Conservation (phyloP, 2,888 invertebrate genomes). For the Bruchidius siliquastri region DNA sequence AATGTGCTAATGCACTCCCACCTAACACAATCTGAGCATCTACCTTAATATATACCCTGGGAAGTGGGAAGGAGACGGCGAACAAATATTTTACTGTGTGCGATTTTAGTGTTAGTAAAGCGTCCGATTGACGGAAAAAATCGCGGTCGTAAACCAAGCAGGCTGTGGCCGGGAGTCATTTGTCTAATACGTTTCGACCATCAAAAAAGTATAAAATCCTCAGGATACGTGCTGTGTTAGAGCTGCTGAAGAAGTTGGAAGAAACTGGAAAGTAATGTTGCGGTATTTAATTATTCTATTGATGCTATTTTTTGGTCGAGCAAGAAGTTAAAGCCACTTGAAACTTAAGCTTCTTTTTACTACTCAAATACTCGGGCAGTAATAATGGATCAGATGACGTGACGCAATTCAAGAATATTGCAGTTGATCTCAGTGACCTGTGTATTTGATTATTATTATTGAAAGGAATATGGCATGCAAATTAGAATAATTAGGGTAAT, state of each 20-base stretch:
- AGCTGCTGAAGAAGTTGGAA: not conserved
- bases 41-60: not conserved
- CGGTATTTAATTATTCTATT: not conserved
- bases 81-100: conserved; percentile 34
- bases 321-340: too few relatives aligned
- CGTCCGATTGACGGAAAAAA: conserved; percentile 43
- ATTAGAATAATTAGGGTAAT: too few relatives aligned
- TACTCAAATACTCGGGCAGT: too few relatives aligned
- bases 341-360: too few relatives aligned
- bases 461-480: too few relatives aligned
- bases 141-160: conserved; percentile 36
- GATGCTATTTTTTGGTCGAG: too few relatives aligned
- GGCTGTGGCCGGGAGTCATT: conserved; percentile 34
- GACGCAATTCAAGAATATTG: too few relatives aligned
- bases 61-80: not conserved
- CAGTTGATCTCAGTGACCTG: too few relatives aligned
- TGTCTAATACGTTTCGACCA: conserved; percentile 42
- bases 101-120: conserved; percentile 40
- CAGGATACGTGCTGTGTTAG: conserved; percentile 10
- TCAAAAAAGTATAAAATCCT: conserved; percentile 41
- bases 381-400: too few relatives aligned
- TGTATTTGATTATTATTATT: too few relatives aligned
- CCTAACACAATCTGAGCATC: not conserved
- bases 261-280: not conserved
- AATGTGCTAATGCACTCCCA: not conserved